Evolutionary conservation across 2,888 invertebrate genomes (phyloP).

Genomic region (Drosophila tanythrix): DNA sequence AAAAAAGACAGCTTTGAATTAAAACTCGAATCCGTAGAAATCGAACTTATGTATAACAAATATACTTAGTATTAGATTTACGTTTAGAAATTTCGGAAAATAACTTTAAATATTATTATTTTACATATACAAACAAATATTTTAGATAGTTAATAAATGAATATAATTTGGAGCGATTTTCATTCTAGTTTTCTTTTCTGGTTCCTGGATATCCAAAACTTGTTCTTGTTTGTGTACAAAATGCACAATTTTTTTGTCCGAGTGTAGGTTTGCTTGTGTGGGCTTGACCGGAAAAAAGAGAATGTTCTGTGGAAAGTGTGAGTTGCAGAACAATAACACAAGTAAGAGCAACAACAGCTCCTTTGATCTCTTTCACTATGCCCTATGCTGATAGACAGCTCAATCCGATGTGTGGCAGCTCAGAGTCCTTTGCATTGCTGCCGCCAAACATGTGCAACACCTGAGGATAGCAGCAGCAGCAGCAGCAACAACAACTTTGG

Average conservation of each 20-base stretch:
- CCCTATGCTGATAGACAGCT: slow-evolving; percentile 19
- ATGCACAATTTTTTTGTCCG: neutral
- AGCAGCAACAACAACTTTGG: slow-evolving; percentile 1
- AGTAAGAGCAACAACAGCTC: slow-evolving; percentile 26
- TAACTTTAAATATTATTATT: neutral
- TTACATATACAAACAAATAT: neutral
- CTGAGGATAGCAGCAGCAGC: slow-evolving; percentile 35
- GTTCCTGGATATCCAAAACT: rapidly evolving
- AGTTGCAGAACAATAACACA: slow-evolving; percentile 39
- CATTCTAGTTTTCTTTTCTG: neutral
- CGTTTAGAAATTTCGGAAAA: no score
- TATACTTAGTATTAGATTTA: no score
- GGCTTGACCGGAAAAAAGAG: slow-evolving; percentile 16
- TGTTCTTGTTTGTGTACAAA: neutral
- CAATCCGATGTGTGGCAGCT: slow-evolving; percentile 25
- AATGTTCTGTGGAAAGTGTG: slow-evolving; percentile 54
- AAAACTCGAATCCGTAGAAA: neutral
- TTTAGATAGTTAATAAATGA: neutral
- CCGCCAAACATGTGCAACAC: slow-evolving; percentile 68
- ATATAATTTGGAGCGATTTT: neutral
- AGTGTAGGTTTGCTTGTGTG: neutral
- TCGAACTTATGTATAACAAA: neutral
- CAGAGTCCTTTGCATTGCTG: slow-evolving; percentile 53
- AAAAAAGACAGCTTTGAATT: neutral
- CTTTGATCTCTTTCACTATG: slow-evolving; percentile 63